Evolutionary conservation across 2,888 invertebrate species (phyloP).

Genomic region (Anticlea derivata): DNA sequence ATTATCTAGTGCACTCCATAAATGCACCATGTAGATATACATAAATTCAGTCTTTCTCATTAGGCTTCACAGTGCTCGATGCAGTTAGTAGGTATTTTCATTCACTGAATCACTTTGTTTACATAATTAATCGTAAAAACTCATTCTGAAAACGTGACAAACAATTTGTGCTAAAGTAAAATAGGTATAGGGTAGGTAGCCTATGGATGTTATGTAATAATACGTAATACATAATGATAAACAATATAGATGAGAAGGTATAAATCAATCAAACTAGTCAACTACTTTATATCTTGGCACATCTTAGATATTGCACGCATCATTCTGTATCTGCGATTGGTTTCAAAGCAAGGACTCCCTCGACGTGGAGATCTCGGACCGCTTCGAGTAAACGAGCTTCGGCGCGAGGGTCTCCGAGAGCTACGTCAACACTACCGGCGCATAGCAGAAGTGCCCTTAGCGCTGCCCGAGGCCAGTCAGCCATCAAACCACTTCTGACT

Average conservation of each 20-base stretch:
- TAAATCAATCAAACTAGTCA: neutral
- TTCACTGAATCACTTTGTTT: slow-evolving; percentile 50
- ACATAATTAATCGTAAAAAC: slow-evolving; percentile 40
- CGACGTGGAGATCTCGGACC: slow-evolving; percentile 88
- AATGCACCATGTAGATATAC: slow-evolving; percentile 60
- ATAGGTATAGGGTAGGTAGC: neutral
- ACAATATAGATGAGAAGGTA: neutral
- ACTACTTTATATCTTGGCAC: slow-evolving; percentile 53
- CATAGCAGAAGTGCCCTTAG: slow-evolving; percentile 90
- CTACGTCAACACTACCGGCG: slow-evolving; percentile 92
- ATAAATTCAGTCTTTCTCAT: slow-evolving; percentile 78
- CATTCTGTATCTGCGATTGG: slow-evolving; percentile 67
- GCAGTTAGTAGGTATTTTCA: slow-evolving; percentile 23
- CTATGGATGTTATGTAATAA: neutral
- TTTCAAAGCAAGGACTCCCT: slow-evolving; percentile 86
- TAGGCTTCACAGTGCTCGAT: slow-evolving; percentile 59
- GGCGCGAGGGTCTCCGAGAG: slow-evolving; percentile 89
- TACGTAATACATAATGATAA: neutral
- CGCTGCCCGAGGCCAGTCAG: slow-evolving; percentile 87
- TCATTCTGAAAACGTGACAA: slow-evolving; percentile 27
- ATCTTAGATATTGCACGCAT: slow-evolving; percentile 33
- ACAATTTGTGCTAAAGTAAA: slow-evolving; percentile 23
- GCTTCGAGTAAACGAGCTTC: slow-evolving; percentile 90
- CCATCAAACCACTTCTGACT: slow-evolving; percentile 78
- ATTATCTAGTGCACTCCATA: slow-evolving; percentile 37